Evolutionary conservation across 2,888 invertebrate genomes (phyloP).

Genomic region (Nomada ferruginata): DNA sequence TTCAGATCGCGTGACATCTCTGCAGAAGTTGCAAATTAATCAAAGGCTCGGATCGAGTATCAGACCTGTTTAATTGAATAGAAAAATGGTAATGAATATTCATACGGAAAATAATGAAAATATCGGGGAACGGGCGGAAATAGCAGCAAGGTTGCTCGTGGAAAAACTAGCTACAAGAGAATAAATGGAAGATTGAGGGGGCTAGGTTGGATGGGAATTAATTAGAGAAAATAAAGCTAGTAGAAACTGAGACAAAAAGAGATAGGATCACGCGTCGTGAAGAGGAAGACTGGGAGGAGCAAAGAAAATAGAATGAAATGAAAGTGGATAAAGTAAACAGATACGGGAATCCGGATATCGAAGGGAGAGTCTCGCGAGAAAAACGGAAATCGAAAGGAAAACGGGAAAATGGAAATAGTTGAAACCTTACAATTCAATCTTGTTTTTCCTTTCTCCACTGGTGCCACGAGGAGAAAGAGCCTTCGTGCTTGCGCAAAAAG

Average conservation of each 20-base stretch:
- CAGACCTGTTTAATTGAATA: background rate
- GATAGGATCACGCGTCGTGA: no score
- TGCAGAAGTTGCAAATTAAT: background rate
- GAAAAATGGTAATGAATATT: conserved; percentile 21
- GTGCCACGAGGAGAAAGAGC: background rate
- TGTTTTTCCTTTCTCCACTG: background rate
- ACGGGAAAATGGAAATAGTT: conserved; percentile 1
- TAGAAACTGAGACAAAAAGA: conserved; percentile 2
- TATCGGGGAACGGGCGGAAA: background rate
- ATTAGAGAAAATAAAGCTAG: conserved; percentile 25
- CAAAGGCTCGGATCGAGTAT: background rate
- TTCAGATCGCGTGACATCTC: background rate
- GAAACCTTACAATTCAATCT: conserved; percentile 15
- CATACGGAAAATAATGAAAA: conserved; percentile 7
- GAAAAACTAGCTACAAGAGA: no score
- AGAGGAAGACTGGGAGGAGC: background rate
- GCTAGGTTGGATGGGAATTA: conserved; percentile 20
- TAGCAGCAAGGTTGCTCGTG: background rate
- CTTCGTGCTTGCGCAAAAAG: background rate
- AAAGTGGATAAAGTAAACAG: conserved; percentile 19
- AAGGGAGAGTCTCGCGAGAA: background rate
- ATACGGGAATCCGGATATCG: background rate
- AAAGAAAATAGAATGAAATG: conserved; percentile 11
- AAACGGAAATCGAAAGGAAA: conserved; percentile 20
- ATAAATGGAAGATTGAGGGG: no score